Evolutionary conservation across 2,797 vertebrate genomes (phyloP).

Genomic region (Epinephelus malabaricus): DNA sequence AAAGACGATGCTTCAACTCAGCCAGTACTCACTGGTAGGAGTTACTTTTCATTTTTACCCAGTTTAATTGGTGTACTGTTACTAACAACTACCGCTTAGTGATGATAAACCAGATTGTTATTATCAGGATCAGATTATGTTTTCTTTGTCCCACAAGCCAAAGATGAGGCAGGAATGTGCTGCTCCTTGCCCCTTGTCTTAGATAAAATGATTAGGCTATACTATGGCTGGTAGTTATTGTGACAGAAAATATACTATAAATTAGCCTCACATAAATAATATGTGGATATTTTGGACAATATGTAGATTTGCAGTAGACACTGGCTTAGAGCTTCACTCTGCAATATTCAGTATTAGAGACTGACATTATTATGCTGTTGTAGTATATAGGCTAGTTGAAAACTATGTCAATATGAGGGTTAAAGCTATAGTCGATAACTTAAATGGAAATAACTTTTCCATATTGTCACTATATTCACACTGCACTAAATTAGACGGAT

Average conservation of each 20-base stretch:
- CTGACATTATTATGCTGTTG: neutral
- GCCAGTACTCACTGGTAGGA: neutral
- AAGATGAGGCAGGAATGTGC: neutral
- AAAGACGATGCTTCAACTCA: neutral
- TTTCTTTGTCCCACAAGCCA: neutral
- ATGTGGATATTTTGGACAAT: neutral
- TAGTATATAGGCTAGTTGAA: neutral
- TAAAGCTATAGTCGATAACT: no score
- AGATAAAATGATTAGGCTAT: neutral
- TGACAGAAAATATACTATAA: neutral
- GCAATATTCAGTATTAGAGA: no score
- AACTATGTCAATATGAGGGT: neutral
- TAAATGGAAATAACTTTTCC: no score
- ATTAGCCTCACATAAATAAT: neutral
- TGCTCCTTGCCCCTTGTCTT: neutral
- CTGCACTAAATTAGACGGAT: no score
- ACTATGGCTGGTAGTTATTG: neutral
- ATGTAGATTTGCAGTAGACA: neutral
- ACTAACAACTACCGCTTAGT: neutral
- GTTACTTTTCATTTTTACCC: conserved; percentile 21
- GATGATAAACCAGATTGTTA: neutral
- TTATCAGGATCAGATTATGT: neutral
- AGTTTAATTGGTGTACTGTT: neutral
- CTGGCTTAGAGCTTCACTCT: no score
- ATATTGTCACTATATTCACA: no score